phyloP scores from a whole-genome alignment of 2,888 invertebrate genomes.

The Beris chalybata region DNA sequence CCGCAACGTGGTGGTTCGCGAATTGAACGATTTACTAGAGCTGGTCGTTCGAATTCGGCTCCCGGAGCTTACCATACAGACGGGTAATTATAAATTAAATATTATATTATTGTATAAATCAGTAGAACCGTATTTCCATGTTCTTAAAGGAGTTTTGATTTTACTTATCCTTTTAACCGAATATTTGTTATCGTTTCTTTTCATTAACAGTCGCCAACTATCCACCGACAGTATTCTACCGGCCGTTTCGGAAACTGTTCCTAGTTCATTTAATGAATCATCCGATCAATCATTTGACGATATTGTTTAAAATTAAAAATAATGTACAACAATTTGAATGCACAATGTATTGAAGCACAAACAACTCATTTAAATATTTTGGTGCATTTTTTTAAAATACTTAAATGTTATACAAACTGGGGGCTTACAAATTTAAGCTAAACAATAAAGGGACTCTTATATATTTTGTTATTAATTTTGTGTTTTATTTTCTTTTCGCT shows the following conservation, averaged over 20 bases:
- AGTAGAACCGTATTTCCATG: not conserved
- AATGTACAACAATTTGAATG: too few species aligned
- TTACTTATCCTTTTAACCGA: not conserved
- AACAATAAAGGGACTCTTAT: too few species aligned
- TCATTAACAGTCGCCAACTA: conserved; percentile 56
- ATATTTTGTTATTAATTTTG: too few species aligned
- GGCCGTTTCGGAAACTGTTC: conserved; percentile 57
- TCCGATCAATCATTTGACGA: conserved; percentile 37
- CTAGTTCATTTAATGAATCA: conserved; percentile 40
- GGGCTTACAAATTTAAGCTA: too few species aligned
- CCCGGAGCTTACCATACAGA: conserved; percentile 65
- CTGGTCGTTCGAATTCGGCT: conserved; percentile 75
- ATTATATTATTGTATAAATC: not conserved
- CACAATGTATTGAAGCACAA: too few species aligned
- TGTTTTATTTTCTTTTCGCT: too few species aligned
- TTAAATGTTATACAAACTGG: too few species aligned
- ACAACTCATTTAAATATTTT: too few species aligned
- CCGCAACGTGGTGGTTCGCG: conserved; percentile 54
- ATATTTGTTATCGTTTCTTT: conserved; percentile 5
- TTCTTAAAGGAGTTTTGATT: not conserved
- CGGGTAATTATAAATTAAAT: conserved; percentile 39
- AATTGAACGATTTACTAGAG: conserved; percentile 60
- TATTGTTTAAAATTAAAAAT: not conserved
- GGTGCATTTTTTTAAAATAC: too few species aligned
- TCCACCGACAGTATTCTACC: conserved; percentile 60